phyloP scores from a whole-genome alignment of 2,113 vertebrate genomes.

The Myrmophylax atrothorax region DNA sequence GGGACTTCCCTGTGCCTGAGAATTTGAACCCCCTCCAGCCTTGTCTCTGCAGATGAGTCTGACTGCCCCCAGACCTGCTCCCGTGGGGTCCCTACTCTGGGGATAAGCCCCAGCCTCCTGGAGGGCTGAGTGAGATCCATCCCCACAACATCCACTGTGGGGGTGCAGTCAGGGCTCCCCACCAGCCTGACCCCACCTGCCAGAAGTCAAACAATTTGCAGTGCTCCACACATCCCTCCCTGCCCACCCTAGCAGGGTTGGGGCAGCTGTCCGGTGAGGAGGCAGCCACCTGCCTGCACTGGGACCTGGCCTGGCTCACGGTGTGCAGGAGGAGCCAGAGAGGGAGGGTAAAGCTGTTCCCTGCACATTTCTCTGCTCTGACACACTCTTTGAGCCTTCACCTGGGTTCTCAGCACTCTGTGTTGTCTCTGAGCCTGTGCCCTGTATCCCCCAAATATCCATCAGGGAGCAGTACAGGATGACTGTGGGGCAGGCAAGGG shows the following conservation, averaged over 20 bases:
- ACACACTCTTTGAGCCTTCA: neutral
- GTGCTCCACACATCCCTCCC: neutral
- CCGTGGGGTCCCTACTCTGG: accelerated
- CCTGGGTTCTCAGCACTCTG: neutral
- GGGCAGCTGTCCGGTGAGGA: neutral
- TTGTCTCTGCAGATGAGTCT: accelerated
- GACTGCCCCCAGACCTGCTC: neutral
- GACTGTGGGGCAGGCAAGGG: neutral
- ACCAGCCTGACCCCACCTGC: neutral
- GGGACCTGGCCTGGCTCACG: neutral
- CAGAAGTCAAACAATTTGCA: neutral
- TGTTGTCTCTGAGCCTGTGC: neutral
- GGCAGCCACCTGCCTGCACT: neutral
- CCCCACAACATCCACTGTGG: accelerated
- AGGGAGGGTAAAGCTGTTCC: neutral
- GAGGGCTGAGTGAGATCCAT: accelerated
- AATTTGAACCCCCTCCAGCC: neutral
- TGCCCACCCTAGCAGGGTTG: accelerated
- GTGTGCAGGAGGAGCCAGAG: neutral
- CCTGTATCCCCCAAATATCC: neutral
- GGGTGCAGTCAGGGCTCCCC: neutral
- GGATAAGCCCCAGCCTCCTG: neutral
- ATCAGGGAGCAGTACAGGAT: neutral
- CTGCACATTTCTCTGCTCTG: neutral
- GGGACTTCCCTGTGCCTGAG: neutral